Conservation (phyloP, 64 coral and sea anemone genomes). For the Pocillopora verrucosa region DNA sequence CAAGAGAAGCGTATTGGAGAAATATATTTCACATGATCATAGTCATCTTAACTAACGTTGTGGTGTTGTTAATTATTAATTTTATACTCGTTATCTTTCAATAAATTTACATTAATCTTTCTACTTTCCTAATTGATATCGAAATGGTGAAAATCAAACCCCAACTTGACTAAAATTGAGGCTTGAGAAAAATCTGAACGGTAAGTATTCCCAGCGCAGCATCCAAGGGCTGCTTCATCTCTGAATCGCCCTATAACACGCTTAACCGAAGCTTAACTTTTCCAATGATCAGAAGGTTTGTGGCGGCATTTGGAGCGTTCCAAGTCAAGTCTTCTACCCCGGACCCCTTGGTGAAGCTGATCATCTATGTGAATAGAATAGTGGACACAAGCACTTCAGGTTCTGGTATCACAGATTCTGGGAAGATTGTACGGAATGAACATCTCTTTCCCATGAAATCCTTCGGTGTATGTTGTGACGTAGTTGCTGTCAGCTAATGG, state of each 20-base stretch:
- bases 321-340: background rate
- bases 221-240: conserved; percentile 2
- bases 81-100: no score
- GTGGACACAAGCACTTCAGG: conserved; percentile 26
- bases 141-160: no score
- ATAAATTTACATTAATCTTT: no score
- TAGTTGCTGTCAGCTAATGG: conserved; percentile 16
- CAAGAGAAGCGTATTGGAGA: no score
- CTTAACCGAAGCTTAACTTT: conserved; percentile 25
- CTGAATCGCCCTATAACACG: background rate
- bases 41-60: no score
- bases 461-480: conserved; percentile 35
- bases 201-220: conserved; percentile 39
- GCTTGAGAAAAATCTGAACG: background rate
- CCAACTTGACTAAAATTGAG: no score
- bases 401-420: conserved; percentile 24
- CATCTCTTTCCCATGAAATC: conserved; percentile 36
- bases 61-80: no score
- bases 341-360: background rate
- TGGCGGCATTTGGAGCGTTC: conserved; percentile 49
- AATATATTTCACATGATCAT: no score
- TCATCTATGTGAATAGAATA: conserved; percentile 46
- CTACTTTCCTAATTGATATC: no score
- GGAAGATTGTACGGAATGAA: conserved; percentile 58
- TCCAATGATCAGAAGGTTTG: conserved; percentile 29